phyloP scores from a whole-genome alignment of 2,113 vertebrate genomes.

The Tor tambroides region DNA sequence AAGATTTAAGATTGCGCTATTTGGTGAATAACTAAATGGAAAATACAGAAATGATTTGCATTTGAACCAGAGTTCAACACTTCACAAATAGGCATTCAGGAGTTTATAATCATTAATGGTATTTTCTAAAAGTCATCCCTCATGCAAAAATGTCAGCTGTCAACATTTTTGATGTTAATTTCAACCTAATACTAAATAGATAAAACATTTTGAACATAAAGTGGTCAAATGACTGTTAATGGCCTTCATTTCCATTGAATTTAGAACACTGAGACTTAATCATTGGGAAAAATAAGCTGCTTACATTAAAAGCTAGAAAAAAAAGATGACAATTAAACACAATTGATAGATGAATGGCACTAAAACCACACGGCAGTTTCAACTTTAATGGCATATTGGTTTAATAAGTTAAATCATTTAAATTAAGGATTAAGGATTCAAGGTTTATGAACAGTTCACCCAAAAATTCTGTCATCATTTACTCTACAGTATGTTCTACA shows the following conservation, averaged over 20 bases:
- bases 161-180: background rate
- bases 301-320: background rate
- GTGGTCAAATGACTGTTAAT: constrained; percentile 15
- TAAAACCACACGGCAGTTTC: background rate
- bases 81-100: constrained; percentile 1
- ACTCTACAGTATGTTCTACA: background rate
- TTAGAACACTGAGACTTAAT: background rate
- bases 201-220: background rate
- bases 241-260: background rate
- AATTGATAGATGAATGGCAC: background rate
- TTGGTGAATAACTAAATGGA: background rate
- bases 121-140: constrained; percentile 19
- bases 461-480: background rate
- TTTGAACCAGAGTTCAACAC: background rate
- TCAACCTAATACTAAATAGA: background rate
- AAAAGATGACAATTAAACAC: background rate
- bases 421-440: background rate
- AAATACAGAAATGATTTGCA: constrained; percentile 13
- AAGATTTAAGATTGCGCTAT: background rate
- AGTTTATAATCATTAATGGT: constrained; percentile 15
- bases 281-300: background rate
- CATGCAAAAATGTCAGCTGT: constrained; percentile 13
- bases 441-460: background rate
- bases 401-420: background rate
- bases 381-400: background rate